A percentile compares a stretch with the other conserved stretches of the same genome.
Conservation (phyloP, 2,113 vertebrate species). For the Channa maculata region DNA sequence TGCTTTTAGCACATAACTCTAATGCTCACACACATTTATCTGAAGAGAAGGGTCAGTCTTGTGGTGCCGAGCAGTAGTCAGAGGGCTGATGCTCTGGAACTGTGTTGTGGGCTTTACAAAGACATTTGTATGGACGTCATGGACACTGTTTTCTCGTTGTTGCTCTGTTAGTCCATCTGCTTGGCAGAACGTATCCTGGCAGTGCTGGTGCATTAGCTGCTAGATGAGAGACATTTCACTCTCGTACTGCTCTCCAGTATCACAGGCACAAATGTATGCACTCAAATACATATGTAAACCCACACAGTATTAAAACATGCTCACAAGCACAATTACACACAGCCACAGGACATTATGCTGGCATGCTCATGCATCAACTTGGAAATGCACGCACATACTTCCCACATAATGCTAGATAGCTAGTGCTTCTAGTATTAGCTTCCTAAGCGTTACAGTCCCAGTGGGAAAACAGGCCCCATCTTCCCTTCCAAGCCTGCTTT, state of each 20-base stretch:
- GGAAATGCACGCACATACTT: constrained; percentile 17
- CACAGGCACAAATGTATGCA: constrained; percentile 63
- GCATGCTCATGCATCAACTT: not conserved
- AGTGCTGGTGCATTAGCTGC: constrained; percentile 54
- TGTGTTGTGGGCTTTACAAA: constrained; percentile 49
- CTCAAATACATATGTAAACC: constrained; percentile 31
- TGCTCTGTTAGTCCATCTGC: constrained; percentile 74
- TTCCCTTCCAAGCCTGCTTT: constrained; percentile 36
- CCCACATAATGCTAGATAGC: constrained; percentile 22
- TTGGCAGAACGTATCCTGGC: constrained; percentile 68
- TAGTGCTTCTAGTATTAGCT: constrained; percentile 35
- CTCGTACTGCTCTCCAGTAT: constrained; percentile 58
- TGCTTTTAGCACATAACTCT: constrained; percentile 4
- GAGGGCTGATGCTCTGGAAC: constrained; percentile 20
- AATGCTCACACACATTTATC: constrained; percentile 9
- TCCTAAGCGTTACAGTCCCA: constrained; percentile 41
- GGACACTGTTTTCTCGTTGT: constrained; percentile 61
- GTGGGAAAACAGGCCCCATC: constrained; percentile 43
- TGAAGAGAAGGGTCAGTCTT: constrained; percentile 27
- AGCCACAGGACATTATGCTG: not conserved
- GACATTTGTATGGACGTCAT: constrained; percentile 57
- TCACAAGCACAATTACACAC: constrained; percentile 10
- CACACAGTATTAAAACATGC: constrained; percentile 33
- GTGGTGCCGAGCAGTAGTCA: constrained; percentile 29
- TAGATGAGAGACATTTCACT: constrained; percentile 66